Evolutionary conservation across 2,113 vertebrate genomes (phyloP), one percentile per base, ranked within the genome.

Genomic region (Macquaria australasica): DNA sequence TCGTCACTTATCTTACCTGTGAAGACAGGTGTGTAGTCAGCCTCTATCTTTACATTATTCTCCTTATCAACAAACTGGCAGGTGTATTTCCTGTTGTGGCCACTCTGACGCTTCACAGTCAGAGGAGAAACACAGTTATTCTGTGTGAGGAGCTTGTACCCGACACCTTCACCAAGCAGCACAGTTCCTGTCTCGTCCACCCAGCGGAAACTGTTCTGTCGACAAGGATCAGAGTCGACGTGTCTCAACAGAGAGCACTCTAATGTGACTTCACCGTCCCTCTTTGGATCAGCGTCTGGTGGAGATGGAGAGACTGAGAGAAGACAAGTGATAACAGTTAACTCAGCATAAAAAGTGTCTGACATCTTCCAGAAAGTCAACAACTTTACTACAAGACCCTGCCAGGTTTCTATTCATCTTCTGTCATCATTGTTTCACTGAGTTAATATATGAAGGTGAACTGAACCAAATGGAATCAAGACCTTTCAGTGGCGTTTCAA

Each of bases 191-290:
- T 37, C 20, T 89, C 71, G 5, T 87, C 8, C 78, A 84, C 0
- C 89, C 91, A 92, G 34, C 9, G 68, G 58, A 89, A 0, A 0
- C 11, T 73, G 55, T 20, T 50, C 4, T 0, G 0, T 12, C 0
- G 0, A 60, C 83, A 88, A 0, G 0, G 2, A 4, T 0, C 0
- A 0, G 1, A 0, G 0, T 5, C 0, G 0, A 0, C 1, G 41
- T 41, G 39, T 62, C 8, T 75, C 2, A 5, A 1, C 87, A 91
- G 41, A 23, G 81, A 69, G 62, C 89, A 92, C 7, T 34, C 0
- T 7, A 92, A 59, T 3, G 20, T 51, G 71, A 86, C 4, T 0
- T 60, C 14, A 18, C 34, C 43, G 3, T 72, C 79, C 25, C 5
- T 7, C 23, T 16, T 9, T 9, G 14, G 21, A 50, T 73, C 56